Base-by-base conservation (phyloP, 2,888 invertebrate genomes). In the Syritta pipiens region DNA sequence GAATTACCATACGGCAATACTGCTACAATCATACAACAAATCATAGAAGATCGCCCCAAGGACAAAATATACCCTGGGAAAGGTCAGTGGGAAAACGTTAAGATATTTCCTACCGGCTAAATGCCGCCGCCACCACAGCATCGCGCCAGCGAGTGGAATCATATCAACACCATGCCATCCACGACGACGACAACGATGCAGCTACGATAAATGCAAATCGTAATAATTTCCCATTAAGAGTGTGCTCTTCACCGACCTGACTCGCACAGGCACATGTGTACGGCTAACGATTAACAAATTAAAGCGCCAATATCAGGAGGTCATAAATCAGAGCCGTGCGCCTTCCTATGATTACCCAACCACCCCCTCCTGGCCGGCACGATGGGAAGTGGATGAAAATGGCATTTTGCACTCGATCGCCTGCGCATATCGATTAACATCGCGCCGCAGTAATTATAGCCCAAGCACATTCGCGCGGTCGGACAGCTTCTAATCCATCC, bases 11-110 rank as follows among this genome's bases (percentile, higher is more conserved):
- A 35, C 48, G 14, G 14, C 35, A 4, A 60, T 40, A 42, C 20
- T 37, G 40, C 40, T 46, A 32, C 59, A 53, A 63, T 48, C 42
- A 35, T 20, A 12, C 44, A 72, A 67, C 74, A 74, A 68, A 79
- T 79, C 67, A 74, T 68, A 46, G 79, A 68, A 79, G 79, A 79
- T 74, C 60, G 48, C 55, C 44, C 55, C 74, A 72, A 79, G 74
- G 79, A 51, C 74, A 72, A 37, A 6, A 60, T 12, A 44, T 68
- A 68, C 57, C 74, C 79, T 79, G 79, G 79, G 79, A 79, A 79
- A 79, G 79, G 79, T 79, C 79, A 79, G 37, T 30, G 4, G 57
- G 12, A 19, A 12, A 35, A 44, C 6, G 2, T 7, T n/a, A n/a
- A n/a, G 10, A 3, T n/a, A 60, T 65, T 71, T 77, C 63, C 65